Conservation (phyloP, 2,797 vertebrate genomes). For the Ficedula albicollis region DNA sequence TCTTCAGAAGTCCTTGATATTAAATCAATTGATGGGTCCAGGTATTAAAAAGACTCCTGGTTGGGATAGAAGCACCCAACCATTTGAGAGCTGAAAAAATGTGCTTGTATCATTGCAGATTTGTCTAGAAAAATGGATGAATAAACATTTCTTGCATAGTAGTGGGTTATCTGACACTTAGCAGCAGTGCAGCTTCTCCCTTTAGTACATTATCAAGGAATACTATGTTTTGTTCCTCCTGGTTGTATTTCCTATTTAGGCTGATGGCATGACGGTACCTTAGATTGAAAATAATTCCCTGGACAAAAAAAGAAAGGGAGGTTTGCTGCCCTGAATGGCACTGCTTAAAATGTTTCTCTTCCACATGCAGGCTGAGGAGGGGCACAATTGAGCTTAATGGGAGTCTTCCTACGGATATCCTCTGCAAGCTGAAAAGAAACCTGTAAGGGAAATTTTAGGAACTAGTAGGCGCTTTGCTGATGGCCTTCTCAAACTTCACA, state of each 20-base stretch:
- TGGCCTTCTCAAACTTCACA: not conserved
- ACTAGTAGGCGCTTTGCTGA: not conserved
- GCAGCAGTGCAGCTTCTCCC: not conserved
- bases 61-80: not conserved
- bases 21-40: not conserved
- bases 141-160: not conserved
- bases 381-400: not conserved
- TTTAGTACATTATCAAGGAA: not conserved
- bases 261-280: not conserved
- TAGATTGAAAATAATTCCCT: not conserved
- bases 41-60: not conserved
- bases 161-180: not conserved
- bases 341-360: not conserved
- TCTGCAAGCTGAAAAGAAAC: not conserved
- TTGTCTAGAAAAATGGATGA: not conserved
- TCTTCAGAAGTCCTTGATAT: not conserved
- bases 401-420: not conserved
- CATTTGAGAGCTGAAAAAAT: not conserved
- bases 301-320: not conserved
- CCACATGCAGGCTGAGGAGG: not conserved
- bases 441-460: not conserved
- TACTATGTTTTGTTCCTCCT: not conserved
- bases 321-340: not conserved
- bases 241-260: not conserved
- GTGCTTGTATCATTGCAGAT: not conserved